A percentile compares a stretch with the other conserved stretches of the same genome.
phyloP scores from a whole-genome alignment of 2,888 invertebrate species.

The Xylophagus ater region DNA sequence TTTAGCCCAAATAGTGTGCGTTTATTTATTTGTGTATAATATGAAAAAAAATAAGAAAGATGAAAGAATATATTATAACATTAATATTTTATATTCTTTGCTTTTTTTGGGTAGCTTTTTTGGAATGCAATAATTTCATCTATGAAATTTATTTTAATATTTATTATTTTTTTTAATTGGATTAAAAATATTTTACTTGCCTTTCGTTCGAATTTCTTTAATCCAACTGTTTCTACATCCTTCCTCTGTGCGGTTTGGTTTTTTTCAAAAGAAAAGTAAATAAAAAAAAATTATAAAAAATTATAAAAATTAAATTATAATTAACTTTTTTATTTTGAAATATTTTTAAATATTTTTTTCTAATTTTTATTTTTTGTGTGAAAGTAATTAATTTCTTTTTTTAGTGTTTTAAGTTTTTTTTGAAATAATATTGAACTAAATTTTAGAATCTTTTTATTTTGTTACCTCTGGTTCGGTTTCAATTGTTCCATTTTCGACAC shows the following conservation, averaged over 20 bases:
- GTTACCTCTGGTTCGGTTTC: slow-evolving; percentile 13
- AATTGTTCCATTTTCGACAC: slow-evolving; percentile 13
- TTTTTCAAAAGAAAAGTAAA: background rate
- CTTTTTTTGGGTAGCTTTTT: too few species aligned
- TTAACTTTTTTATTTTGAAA: background rate
- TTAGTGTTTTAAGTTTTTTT: background rate
- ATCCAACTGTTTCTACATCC: slow-evolving; percentile 1
- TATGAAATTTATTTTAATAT: too few species aligned
- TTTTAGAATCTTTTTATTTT: background rate
- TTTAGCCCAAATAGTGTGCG: too few species aligned
- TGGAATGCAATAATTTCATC: too few species aligned
- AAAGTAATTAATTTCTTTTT: too few species aligned
- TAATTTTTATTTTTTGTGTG: background rate
- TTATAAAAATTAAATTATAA: background rate
- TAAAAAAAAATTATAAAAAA: slow-evolving; percentile 1
- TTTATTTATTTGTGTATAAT: too few species aligned
- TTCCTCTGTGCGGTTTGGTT: too few species aligned
- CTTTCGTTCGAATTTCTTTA: slow-evolving; percentile 14
- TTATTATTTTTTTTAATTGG: too few species aligned
- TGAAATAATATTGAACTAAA: background rate
- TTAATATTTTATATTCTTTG: too few species aligned
- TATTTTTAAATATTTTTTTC: background rate
- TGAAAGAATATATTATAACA: too few species aligned
- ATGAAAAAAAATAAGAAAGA: too few species aligned
- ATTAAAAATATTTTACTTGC: slow-evolving; percentile 10